Percentiles rank a stretch among this genome's conserved stretches.
Evolutionary conservation across 2,797 vertebrate genomes (phyloP).

Genomic region (Tenualosa ilisha): DNA sequence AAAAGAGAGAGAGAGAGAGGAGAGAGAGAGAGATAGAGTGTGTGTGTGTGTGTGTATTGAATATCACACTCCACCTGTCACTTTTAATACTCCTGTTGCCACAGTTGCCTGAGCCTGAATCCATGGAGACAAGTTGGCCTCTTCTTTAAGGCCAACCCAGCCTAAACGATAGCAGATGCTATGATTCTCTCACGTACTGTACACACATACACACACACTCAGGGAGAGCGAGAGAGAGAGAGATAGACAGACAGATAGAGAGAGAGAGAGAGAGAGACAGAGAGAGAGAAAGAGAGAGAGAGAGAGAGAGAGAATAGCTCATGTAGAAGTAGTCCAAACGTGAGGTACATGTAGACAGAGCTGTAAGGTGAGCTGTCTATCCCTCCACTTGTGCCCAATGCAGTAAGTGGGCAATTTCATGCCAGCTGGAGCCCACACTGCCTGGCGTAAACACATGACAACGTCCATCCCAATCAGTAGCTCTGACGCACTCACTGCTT

Average conservation of each 20-base stretch:
- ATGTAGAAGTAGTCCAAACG: too few species aligned
- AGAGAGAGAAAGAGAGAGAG: not conserved
- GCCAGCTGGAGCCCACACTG: not conserved
- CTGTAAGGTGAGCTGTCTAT: not conserved
- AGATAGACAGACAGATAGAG: not conserved
- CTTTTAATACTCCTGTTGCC: conserved; percentile 63
- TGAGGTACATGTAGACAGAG: too few species aligned
- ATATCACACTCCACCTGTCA: conserved; percentile 71
- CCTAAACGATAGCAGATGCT: conserved; percentile 53
- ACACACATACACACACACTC: not conserved
- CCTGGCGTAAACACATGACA: not conserved
- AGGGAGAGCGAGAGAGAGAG: not conserved
- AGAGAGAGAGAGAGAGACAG: not conserved
- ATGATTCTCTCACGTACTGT: not conserved
- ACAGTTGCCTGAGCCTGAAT: conserved; percentile 38
- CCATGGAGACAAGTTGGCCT: conserved; percentile 41
- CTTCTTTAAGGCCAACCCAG: conserved; percentile 38
- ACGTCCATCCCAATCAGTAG: not conserved
- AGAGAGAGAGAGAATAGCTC: not conserved
- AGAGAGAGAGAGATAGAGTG: not conserved
- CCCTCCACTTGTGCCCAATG: not conserved
- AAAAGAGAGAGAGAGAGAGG: too few species aligned
- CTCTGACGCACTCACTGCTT: not conserved
- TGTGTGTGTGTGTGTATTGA: conserved; percentile 49
- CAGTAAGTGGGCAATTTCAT: conserved; percentile 7